Conservation (phyloP, 2,888 invertebrate genomes). For the Lissocephala sabroskyi region DNA sequence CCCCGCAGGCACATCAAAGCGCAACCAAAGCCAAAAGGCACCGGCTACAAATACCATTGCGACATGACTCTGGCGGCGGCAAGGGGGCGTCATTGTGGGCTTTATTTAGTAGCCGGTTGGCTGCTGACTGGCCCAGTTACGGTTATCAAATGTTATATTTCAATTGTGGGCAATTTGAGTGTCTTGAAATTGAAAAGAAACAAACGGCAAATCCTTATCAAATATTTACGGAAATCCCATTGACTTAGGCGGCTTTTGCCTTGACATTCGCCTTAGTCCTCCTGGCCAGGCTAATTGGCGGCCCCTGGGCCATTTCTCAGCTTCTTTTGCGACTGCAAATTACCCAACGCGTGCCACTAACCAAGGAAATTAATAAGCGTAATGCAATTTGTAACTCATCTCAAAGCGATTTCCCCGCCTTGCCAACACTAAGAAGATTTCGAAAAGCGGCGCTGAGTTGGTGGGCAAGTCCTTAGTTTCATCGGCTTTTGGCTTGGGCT, state of each 20-base stretch:
- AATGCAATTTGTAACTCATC: constrained; percentile 44
- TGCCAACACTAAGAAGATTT: too few species aligned
- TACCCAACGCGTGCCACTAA: constrained; percentile 13
- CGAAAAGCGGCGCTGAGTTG: too few species aligned
- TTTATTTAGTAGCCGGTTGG: constrained; percentile 27
- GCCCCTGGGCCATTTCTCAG: too few species aligned
- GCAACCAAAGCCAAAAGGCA: constrained; percentile 47
- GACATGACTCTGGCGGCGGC: constrained; percentile 27
- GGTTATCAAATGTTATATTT: constrained; percentile 52
- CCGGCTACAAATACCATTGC: constrained; percentile 37
- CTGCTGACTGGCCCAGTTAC: constrained; percentile 27
- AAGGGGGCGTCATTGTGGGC: neutral
- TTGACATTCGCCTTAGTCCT: constrained; percentile 3
- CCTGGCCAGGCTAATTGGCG: too few species aligned
- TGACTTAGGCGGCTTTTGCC: constrained; percentile 17
- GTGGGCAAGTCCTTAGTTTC: too few species aligned
- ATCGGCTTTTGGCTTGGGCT: constrained; percentile 15
- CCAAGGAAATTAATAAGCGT: constrained; percentile 41
- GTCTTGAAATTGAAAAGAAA: constrained; percentile 41
- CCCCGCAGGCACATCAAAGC: constrained; percentile 40
- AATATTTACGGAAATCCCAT: too few species aligned
- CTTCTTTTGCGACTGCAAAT: too few species aligned
- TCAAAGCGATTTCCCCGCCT: constrained; percentile 25
- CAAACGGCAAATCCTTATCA: constrained; percentile 24
- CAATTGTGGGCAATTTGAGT: constrained; percentile 36